Evolutionary conservation across 2,113 vertebrate genomes (phyloP).

Genomic region (Gallinago undulata): DNA sequence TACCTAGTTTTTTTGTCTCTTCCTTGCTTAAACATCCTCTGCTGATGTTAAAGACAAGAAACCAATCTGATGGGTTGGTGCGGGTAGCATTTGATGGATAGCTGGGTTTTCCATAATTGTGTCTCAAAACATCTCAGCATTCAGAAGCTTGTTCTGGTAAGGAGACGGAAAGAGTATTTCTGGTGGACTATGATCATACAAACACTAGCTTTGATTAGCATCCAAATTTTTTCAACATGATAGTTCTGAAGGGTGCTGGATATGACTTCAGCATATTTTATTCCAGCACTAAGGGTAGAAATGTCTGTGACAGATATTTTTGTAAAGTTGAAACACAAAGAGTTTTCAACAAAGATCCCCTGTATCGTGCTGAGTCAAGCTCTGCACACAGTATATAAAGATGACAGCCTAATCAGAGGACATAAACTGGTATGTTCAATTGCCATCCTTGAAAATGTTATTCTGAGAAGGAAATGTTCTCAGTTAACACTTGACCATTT

Average conservation of each 20-base stretch:
- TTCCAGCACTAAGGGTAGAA: not conserved
- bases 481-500: not conserved
- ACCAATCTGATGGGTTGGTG: not conserved
- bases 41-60: not conserved
- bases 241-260: not conserved
- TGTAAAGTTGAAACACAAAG: not conserved
- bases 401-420: not conserved
- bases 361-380: not conserved
- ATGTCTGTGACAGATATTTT: fast-evolving
- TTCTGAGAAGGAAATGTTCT: not conserved
- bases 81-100: not conserved
- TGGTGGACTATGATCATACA: not conserved
- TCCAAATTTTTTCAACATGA: fast-evolving
- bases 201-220: not conserved
- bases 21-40: not conserved
- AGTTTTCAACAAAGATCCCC: not conserved
- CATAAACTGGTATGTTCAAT: not conserved
- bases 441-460: not conserved
- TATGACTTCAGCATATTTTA: not conserved
- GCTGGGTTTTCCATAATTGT: not conserved
- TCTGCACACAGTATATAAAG: fast-evolving
- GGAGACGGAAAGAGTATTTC: not conserved
- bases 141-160: not conserved
- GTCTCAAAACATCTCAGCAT: not conserved
- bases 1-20: not conserved